These are phyloP conservation scores for Drosophila paramelanica DNA, from an alignment of 2,888 invertebrate genomes.

Conservation along the genomic window DNA sequence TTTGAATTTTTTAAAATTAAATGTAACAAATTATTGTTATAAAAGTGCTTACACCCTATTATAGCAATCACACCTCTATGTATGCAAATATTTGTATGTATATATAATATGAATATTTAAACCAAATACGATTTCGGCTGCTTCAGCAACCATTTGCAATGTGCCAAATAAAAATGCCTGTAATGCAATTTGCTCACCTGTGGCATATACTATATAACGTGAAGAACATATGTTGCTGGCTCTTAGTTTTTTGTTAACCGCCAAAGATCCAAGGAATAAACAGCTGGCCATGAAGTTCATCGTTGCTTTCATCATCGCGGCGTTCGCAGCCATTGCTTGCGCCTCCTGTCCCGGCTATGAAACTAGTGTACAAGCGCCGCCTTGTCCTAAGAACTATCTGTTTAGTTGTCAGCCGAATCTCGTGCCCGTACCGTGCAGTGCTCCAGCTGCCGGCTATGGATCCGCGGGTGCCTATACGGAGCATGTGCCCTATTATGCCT, in stretches of 20 bases:
- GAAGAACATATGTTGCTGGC: neutral
- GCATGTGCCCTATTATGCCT: slow-evolving; percentile 42
- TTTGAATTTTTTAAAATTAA: too few species aligned
- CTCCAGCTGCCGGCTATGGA: slow-evolving; percentile 39
- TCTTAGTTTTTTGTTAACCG: slow-evolving; percentile 16
- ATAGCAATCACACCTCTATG: slow-evolving; percentile 13
- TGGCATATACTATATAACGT: slow-evolving; percentile 25
- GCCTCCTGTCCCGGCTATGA: slow-evolving; percentile 47
- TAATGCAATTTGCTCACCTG: slow-evolving; percentile 8
- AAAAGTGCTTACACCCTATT: slow-evolving; percentile 31
- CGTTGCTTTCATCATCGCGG: slow-evolving; percentile 33
- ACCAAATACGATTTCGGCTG: neutral
- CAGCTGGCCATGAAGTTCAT: slow-evolving; percentile 56
- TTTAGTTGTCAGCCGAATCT: slow-evolving; percentile 78
- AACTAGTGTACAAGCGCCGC: slow-evolving; percentile 58
- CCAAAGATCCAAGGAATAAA: neutral
- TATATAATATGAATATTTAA: neutral
- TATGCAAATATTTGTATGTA: neutral
- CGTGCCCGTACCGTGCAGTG: slow-evolving; percentile 64
- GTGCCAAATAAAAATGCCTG: slow-evolving; percentile 15
- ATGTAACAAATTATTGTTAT: too few species aligned
- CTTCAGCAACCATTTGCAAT: slow-evolving; percentile 16
- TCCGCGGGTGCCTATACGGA: slow-evolving; percentile 61
- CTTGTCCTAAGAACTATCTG: slow-evolving; percentile 72
- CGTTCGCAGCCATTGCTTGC: slow-evolving; percentile 34